Base-by-base conservation (phyloP, 2,797 vertebrate genomes). In the Trachurus trachurus region DNA sequence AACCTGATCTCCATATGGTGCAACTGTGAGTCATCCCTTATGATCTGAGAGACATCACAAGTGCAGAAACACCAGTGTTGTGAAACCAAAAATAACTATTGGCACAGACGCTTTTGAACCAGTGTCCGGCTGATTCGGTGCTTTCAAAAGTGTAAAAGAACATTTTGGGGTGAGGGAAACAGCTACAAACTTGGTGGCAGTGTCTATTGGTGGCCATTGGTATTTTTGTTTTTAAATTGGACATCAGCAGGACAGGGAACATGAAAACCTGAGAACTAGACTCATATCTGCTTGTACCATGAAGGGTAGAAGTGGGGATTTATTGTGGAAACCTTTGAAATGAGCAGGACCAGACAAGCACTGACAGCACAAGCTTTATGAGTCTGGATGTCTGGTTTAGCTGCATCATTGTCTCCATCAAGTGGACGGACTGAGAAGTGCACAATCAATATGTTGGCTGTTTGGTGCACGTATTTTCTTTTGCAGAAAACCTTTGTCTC, bases 1-100 rank as follows among this genome's bases (percentile, higher is more conserved):
- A 78, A 86, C 66, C 57, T 58, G 71, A 84, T 82, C 77, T 63
- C 75, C 29, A 73, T 76, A 74, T 50, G 66, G 73, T 71, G 81
- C 72, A 79, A 52, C 61, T 60, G 44, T 78, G 80, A 79, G 57
- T 86, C 82, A 82, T 75, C 65, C 65, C 29, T 72, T 17, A 58
- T 56, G 52, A 84, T 65, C 50, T 16, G 22, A 34, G 37, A 74
- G 17, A 29, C 19, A 52, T 13, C 57, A 61, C 50, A 74, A 16
- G 57, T 71, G 70, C 53, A 31, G 34, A 53, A 39, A 16, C 10
- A 22, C 2, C 34, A 37, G 4, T 31, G 13, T 53, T 21, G 50
- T 31, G 16, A 31, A 11, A 29, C 39, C 31, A 12, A 70, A 62
- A 56, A 49, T 56, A 9, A 58, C 63, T 5, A 21, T 1, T 52